These are phyloP conservation scores for Onychorhynchus coronatus DNA, from an alignment of 2,113 vertebrate genomes.

Conservation along the genomic window DNA sequence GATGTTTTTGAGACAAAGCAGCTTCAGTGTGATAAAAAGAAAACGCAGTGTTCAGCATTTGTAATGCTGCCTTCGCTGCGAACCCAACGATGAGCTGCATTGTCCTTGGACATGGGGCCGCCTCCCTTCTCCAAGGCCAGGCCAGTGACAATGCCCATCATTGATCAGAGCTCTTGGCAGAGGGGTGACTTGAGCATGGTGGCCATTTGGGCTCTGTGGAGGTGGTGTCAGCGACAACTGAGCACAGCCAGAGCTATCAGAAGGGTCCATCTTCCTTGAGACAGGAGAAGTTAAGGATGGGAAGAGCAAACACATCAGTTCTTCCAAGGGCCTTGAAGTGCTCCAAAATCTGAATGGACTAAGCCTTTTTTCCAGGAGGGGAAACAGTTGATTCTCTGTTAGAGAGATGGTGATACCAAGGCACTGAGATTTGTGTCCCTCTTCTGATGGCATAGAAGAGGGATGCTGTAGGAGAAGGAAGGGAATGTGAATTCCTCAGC, in stretches of 20 bases:
- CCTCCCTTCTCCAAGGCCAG: neutral
- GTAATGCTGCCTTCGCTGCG: neutral
- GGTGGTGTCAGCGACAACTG: neutral
- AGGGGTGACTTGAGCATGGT: neutral
- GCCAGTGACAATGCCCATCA: neutral
- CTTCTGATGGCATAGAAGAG: neutral
- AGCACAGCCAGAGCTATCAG: neutral
- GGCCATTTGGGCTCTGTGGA: neutral
- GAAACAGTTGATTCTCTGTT: neutral
- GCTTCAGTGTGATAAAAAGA: conserved; percentile 18
- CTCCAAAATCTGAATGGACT: neutral
- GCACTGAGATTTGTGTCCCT: conserved; percentile 8
- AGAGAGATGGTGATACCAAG: neutral
- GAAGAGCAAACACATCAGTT: neutral
- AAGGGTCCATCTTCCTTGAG: neutral
- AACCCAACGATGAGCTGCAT: neutral
- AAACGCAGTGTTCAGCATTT: neutral
- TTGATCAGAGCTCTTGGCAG: neutral
- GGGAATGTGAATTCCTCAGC: neutral
- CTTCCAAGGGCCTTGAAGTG: neutral
- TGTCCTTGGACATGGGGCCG: neutral
- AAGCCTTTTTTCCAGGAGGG: neutral
- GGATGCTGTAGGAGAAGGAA: neutral
- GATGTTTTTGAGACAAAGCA: conserved; percentile 28
- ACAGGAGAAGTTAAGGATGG: neutral